Evolutionary conservation across 1,140 invertebrate genomes (phyloP).

Genomic region (Chlorops oryzae): DNA sequence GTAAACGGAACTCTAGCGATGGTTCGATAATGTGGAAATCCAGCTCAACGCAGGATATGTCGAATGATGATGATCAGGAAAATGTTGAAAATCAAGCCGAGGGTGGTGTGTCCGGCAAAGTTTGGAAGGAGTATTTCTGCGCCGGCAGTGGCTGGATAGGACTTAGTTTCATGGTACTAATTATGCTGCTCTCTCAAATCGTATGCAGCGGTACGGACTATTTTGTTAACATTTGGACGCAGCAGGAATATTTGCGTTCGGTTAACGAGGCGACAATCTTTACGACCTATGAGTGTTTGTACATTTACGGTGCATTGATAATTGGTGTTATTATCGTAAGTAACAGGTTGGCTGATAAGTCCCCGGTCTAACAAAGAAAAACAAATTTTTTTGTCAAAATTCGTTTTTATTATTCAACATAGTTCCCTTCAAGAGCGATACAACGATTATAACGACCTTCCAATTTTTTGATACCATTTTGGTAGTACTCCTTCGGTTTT

Average conservation of each 20-base stretch:
- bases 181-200: constrained; percentile 62
- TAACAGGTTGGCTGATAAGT: too few relatives aligned
- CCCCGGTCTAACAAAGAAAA: too few relatives aligned
- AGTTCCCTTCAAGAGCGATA: too few relatives aligned
- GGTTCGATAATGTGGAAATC: constrained; percentile 23
- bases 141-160: constrained; percentile 58
- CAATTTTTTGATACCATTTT: too few relatives aligned
- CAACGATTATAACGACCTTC: too few relatives aligned
- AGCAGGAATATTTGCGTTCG: constrained; percentile 46
- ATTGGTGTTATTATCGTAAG: constrained; percentile 37
- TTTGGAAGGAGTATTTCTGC: constrained; percentile 62
- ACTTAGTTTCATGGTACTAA: constrained; percentile 53
- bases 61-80: constrained; percentile 45
- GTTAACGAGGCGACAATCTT: constrained; percentile 27
- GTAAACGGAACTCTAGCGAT: constrained; percentile 28
- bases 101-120: constrained; percentile 53
- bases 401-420: too few relatives aligned
- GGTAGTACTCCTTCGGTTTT: too few relatives aligned
- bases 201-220: constrained; percentile 68
- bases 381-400: too few relatives aligned
- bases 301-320: constrained; percentile 39
- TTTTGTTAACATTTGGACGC: constrained; percentile 73
- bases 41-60: constrained; percentile 36
- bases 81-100: constrained; percentile 52
- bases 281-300: constrained; percentile 43